These are phyloP conservation scores for Branchinecta lindahli DNA, from an alignment of 1,140 invertebrate genomes.

Conservation along the genomic window DNA sequence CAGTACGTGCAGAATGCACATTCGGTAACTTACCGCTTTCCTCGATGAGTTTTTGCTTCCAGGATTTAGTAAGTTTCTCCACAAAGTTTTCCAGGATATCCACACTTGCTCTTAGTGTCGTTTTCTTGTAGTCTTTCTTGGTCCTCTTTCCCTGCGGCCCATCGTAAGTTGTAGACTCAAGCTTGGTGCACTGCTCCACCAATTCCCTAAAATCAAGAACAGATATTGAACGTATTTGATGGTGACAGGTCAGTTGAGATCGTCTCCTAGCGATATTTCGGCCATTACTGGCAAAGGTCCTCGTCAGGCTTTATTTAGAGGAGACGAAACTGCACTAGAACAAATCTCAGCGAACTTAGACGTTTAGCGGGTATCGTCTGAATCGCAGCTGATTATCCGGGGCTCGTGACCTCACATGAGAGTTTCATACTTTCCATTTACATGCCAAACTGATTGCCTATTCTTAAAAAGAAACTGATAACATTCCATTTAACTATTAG, in stretches of 20 bases:
- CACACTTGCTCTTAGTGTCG: conserved; percentile 48
- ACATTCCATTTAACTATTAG: too few species aligned
- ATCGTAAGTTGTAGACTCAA: conserved; percentile 14
- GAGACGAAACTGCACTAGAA: conserved; percentile 11
- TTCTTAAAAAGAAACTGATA: too few species aligned
- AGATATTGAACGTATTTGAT: background rate
- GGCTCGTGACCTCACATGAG: too few species aligned
- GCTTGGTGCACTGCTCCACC: conserved; percentile 24
- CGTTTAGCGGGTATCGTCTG: too few species aligned
- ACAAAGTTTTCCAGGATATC: conserved; percentile 57
- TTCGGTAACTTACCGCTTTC: conserved; percentile 18
- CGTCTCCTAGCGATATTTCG: background rate
- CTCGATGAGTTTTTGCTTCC: conserved; percentile 14
- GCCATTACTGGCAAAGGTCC: background rate
- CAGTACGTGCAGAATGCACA: background rate
- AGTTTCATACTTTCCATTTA: too few species aligned
- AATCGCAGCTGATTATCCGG: too few species aligned
- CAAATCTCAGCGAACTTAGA: too few species aligned
- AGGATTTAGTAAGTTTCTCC: conserved; percentile 33
- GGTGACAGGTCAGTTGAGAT: too few species aligned
- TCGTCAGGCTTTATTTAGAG: conserved; percentile 18
- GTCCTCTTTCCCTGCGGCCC: conserved; percentile 24
- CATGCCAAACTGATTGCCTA: too few species aligned
- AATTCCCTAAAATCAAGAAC: conserved; percentile 11
- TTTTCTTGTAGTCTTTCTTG: conserved; percentile 59